Conservation (phyloP, 2,113 vertebrate genomes). For the Sander lucioperca region DNA sequence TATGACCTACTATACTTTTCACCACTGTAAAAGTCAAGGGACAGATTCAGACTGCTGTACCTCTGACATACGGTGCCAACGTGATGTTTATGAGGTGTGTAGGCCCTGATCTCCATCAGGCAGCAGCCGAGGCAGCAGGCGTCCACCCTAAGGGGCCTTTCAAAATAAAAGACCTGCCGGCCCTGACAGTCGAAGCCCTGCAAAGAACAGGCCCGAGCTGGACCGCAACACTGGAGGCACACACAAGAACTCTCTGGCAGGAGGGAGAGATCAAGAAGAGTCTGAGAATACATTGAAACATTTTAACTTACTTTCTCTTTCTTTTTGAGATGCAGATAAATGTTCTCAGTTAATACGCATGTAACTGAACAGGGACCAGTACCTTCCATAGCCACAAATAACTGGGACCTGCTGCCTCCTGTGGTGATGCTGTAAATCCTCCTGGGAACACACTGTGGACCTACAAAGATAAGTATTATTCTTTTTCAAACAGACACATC, state of each 20-base stretch:
- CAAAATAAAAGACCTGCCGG: conserved; percentile 77
- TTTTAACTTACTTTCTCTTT: not conserved
- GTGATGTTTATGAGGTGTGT: conserved; percentile 70
- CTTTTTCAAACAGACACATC: not conserved
- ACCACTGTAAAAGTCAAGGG: not conserved
- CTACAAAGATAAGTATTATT: conserved; percentile 57
- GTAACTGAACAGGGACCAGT: not conserved
- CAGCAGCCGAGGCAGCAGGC: conserved; percentile 83
- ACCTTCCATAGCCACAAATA: conserved; percentile 86
- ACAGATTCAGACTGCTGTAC: conserved; percentile 33
- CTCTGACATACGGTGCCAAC: conserved; percentile 82
- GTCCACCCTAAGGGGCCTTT: conserved; percentile 79
- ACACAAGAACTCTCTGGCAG: conserved; percentile 82
- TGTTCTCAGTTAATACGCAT: not conserved
- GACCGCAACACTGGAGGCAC: conserved; percentile 83
- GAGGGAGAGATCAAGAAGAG: not conserved
- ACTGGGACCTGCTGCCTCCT: conserved; percentile 69
- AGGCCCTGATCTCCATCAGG: conserved; percentile 84
- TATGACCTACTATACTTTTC: not conserved
- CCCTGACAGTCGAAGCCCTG: conserved; percentile 76
- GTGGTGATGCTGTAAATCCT: conserved; percentile 82
- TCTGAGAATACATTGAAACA: not conserved
- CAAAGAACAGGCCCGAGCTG: conserved; percentile 82
- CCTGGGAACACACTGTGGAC: conserved; percentile 82
- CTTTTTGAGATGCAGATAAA: not conserved